A percentile compares a stretch with the other conserved stretches of the same genome.
Conservation (phyloP, 2,797 vertebrate species). For the Psittacula derbiana region DNA sequence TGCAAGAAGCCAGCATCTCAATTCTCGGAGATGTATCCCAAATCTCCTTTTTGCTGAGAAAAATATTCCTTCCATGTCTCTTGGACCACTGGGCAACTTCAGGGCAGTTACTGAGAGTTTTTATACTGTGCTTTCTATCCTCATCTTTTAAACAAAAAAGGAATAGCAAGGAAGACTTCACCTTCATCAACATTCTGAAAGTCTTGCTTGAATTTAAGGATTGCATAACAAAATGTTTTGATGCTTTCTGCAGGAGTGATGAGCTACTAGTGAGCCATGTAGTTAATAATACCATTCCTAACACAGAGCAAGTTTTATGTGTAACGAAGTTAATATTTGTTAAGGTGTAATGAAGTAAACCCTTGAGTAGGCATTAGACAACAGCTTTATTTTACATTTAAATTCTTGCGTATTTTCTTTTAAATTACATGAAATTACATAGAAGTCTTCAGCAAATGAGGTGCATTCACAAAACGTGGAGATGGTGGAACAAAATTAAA, state of each 20-base stretch:
- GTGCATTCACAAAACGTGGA: rapidly evolving
- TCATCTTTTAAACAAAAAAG: background rate
- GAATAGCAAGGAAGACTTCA: background rate
- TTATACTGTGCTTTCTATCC: background rate
- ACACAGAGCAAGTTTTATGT: background rate
- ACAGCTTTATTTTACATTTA: background rate
- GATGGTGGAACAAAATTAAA: background rate
- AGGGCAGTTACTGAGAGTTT: background rate
- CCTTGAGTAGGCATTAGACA: background rate
- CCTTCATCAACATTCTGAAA: background rate
- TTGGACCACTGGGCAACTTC: background rate
- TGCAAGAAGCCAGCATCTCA: background rate
- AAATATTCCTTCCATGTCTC: background rate
- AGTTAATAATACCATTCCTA: slow-evolving; percentile 2
- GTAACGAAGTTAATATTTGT: slow-evolving; percentile 44
- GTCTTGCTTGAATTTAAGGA: background rate
- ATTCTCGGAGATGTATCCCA: background rate
- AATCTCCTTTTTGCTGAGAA: background rate
- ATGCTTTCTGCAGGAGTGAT: background rate
- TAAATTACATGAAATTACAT: background rate
- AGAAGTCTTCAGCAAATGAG: background rate
- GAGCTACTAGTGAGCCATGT: background rate
- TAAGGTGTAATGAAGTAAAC: background rate
- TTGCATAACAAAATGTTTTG: background rate
- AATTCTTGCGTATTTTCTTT: background rate